Base-by-base conservation (phyloP, 2,888 invertebrate genomes). In the Colletes collaris region DNA sequence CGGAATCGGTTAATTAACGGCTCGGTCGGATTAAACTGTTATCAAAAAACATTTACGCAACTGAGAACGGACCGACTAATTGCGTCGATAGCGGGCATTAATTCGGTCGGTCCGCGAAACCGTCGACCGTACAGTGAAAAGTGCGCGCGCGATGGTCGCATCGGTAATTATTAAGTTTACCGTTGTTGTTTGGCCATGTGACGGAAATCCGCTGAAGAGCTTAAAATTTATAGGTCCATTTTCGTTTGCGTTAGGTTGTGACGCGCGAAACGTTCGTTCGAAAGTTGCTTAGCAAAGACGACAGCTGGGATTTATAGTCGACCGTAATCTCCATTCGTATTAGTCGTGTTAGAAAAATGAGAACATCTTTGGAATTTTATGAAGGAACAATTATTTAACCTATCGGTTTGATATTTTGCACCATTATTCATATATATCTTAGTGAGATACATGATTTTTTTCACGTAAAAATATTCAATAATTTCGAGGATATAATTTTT, bases 1-100 rank as follows among this genome's bases (percentile, higher is more conserved):
- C 59, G 55, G 56, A 49, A 46, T 62, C 60, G 65, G 67, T 84
- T 84, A 84, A 84, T 85, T 83, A 85, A 84, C 69, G 72, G 72
- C 64, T 52, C 13, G 67, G 16, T 5, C 35, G 71, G 60, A 71
- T 81, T 84, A 82, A 74, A 81, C 81, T 62, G 65, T 81, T 79
- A 84, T 82, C 69, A 63, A 74, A 82, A 79, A 84, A 84, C 64
- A 67, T 70, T 59, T 40, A 55, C 64, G 37, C 52, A n/a, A 55
- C 53, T 55, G 65, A n/a, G 37, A 44, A 55, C 69, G 19, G 46
- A 53, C 11, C 68, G 65, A 59, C 55, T 84, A 83, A 84, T 84
- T 76, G 83, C 66, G 58, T 65, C 53, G 81, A 76, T 78, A 56
- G 71, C 55, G 35, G 50, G 55, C 62, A 79, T 84, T 76, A 79